phyloP scores from a whole-genome alignment of 2,797 vertebrate genomes.

The Urosaurus nigricauda region DNA sequence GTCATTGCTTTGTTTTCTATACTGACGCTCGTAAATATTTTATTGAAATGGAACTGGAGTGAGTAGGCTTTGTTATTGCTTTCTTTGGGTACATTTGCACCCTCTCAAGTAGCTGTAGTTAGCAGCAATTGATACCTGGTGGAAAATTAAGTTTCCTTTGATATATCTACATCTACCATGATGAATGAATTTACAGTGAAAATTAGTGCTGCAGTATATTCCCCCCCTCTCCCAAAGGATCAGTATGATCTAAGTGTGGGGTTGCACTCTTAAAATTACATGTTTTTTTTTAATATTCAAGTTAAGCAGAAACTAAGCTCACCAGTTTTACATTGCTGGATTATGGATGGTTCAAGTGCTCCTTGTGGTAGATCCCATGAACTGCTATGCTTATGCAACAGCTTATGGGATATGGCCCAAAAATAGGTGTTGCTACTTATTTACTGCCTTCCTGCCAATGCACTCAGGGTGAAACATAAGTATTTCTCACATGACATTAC shows the following conservation, averaged over 20 bases:
- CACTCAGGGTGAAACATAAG: too few species aligned
- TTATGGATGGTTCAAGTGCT: not conserved
- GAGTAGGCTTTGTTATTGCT: not conserved
- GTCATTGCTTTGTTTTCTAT: not conserved
- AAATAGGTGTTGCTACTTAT: too few species aligned
- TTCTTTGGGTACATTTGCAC: not conserved
- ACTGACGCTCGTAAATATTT: not conserved
- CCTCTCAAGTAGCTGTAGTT: not conserved
- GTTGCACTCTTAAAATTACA: not conserved
- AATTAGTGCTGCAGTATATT: conserved; percentile 1
- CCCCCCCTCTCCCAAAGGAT: too few species aligned
- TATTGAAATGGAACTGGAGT: not conserved
- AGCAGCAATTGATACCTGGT: not conserved
- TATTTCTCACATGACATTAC: too few species aligned
- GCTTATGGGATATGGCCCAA: too few species aligned
- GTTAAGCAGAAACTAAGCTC: not conserved
- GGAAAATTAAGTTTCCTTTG: not conserved
- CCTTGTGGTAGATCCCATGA: not conserved
- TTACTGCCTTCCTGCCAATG: too few species aligned
- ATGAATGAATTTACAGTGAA: not conserved
- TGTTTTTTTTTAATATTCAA: not conserved
- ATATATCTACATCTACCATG: not conserved
- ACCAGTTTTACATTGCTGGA: not conserved
- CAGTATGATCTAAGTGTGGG: not conserved
- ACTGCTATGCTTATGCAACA: not conserved